These are phyloP conservation scores for Picathartes gymnocephalus DNA, from an alignment of 2,113 vertebrate genomes.

Conservation along the genomic window DNA sequence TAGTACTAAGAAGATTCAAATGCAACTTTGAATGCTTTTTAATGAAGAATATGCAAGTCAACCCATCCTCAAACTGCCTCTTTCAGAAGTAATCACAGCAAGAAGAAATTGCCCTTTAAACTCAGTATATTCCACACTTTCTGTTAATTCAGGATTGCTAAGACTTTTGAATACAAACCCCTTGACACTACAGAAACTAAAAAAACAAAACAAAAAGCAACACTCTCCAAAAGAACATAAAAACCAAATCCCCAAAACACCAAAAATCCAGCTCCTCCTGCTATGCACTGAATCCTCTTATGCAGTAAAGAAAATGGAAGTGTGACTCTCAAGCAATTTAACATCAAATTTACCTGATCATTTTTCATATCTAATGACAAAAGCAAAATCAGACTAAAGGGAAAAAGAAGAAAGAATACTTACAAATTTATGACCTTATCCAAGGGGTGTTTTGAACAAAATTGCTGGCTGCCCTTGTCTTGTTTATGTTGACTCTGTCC, in stretches of 20 bases:
- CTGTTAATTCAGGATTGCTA: background rate
- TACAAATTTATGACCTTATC: slow-evolving; percentile 86
- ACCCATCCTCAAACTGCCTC: background rate
- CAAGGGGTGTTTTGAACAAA: slow-evolving; percentile 64
- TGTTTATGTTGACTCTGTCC: slow-evolving; percentile 87
- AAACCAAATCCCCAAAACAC: background rate
- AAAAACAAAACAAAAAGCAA: background rate
- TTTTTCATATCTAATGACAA: background rate
- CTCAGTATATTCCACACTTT: background rate
- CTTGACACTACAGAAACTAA: background rate
- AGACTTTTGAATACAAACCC: background rate
- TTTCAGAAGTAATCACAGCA: background rate
- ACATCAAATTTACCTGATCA: background rate
- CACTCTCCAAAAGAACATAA: background rate
- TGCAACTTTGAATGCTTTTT: background rate
- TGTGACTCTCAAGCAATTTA: background rate
- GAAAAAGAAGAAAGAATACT: slow-evolving; percentile 64
- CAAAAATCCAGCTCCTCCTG: background rate
- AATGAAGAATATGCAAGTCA: background rate
- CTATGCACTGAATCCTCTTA: background rate
- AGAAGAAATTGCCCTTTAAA: background rate
- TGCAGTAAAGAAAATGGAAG: background rate
- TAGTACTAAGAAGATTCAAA: background rate
- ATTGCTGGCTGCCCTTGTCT: slow-evolving; percentile 72
- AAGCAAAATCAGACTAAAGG: background rate